A percentile compares a stretch with the other conserved stretches of the same genome.
Conservation (phyloP, 2,113 vertebrate species). For the Phrynosoma platyrhinos region DNA sequence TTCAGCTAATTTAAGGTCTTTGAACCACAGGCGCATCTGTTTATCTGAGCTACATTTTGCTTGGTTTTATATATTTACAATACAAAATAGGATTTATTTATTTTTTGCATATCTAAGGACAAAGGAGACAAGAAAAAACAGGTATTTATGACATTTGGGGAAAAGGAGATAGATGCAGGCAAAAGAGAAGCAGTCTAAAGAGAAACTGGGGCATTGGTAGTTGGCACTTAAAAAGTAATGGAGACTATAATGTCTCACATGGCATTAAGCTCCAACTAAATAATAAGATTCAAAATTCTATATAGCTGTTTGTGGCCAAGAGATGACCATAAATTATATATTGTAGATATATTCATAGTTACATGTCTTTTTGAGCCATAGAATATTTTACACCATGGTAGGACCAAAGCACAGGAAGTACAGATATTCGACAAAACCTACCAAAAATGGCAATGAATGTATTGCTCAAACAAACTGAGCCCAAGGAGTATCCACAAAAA, state of each 20-base stretch:
- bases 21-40: background rate
- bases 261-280: constrained; percentile 40
- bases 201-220: constrained; percentile 23
- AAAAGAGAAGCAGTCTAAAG: background rate
- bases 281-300: constrained; percentile 31
- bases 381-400: background rate
- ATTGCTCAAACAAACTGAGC: background rate
- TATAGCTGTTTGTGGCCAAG: constrained; percentile 8
- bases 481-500: background rate
- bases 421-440: background rate
- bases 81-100: background rate
- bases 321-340: constrained; percentile 46
- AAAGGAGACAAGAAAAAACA: background rate
- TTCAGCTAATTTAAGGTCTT: background rate
- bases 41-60: background rate
- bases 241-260: constrained; percentile 44
- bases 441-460: background rate
- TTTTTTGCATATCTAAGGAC: background rate
- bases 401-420: background rate
- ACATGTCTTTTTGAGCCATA: background rate
- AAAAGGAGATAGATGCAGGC: background rate
- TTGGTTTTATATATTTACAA: constrained; percentile 12
- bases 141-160: constrained; percentile 1
- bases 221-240: constrained; percentile 43
- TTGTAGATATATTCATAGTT: constrained; percentile 5